A percentile compares a stretch with the other conserved stretches of the same genome.
Conservation (phyloP, 1,140 invertebrate genomes). For the Orius laevigatus region DNA sequence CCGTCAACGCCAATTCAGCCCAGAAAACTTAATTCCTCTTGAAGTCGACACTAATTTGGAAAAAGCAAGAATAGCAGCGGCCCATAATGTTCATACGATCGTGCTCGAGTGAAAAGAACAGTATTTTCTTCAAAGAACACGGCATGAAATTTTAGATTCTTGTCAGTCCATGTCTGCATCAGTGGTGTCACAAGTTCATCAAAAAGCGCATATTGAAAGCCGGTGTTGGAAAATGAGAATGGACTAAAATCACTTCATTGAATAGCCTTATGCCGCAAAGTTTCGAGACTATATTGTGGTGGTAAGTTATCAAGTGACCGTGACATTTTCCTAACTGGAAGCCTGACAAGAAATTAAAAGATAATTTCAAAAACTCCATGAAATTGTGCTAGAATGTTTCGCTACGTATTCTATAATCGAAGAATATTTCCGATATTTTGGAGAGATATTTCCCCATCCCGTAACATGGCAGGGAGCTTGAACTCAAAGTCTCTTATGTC, state of each 20-base stretch:
- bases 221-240: conserved; percentile 46
- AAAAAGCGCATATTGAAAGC: conserved; percentile 63
- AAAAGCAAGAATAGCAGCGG: conserved; percentile 60
- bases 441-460: conserved; percentile 89
- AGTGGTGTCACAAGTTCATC: conserved; percentile 91
- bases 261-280: conserved; percentile 83
- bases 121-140: conserved; percentile 67
- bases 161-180: conserved; percentile 89
- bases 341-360: conserved; percentile 51
- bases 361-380: conserved; percentile 71
- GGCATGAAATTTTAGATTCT: conserved; percentile 89
- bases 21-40: conserved; percentile 68
- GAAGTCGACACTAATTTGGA: conserved; percentile 36
- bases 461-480: conserved; percentile 87
- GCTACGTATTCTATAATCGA: conserved; percentile 72
- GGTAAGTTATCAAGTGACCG: conserved; percentile 43
- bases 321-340: conserved; percentile 75
- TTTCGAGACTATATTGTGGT: conserved; percentile 64
- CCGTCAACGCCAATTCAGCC: conserved; percentile 30
- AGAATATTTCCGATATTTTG: conserved; percentile 60
- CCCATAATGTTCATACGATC: conserved; percentile 97
- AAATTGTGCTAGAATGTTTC: conserved; percentile 74
- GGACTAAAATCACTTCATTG: conserved; percentile 66
- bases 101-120: conserved; percentile 85
- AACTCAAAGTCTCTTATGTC: conserved; percentile 74